Evolutionary conservation across 2,113 vertebrate genomes (phyloP).

Genomic region (Fukomys damarensis): DNA sequence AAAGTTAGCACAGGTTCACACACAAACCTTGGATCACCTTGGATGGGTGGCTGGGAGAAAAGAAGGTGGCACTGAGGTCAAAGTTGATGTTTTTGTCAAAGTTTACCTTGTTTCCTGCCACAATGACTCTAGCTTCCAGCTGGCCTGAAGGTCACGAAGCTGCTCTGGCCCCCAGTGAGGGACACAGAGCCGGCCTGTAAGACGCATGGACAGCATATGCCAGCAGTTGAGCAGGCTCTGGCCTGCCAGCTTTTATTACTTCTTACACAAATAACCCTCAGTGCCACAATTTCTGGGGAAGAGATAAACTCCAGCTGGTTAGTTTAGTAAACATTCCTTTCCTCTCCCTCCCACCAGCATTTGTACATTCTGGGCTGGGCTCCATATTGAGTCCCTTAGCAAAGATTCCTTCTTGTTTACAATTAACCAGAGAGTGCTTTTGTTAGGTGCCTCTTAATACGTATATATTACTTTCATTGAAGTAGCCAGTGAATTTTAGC

Average conservation of each 20-base stretch:
- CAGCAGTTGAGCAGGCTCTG: conserved; percentile 27
- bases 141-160: neutral
- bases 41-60: neutral
- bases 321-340: conserved; percentile 48
- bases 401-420: conserved; percentile 32
- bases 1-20: neutral
- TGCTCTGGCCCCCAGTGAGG: neutral
- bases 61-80: neutral
- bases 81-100: neutral
- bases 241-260: conserved; percentile 60
- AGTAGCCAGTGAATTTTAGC: conserved; percentile 1
- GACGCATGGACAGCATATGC: neutral
- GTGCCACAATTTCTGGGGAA: conserved; percentile 54
- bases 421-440: conserved; percentile 35
- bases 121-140: neutral
- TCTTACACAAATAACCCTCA: conserved; percentile 71
- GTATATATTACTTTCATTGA: conserved; percentile 19
- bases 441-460: neutral
- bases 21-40: neutral
- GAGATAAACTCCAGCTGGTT: conserved; percentile 64
- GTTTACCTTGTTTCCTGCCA: neutral
- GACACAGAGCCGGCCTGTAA: neutral
- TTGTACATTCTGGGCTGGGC: neutral
- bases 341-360: neutral
- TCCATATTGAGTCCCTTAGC: neutral